Evolutionary conservation across 2,113 vertebrate genomes (phyloP).

Genomic region (Ellobius talpinus): DNA sequence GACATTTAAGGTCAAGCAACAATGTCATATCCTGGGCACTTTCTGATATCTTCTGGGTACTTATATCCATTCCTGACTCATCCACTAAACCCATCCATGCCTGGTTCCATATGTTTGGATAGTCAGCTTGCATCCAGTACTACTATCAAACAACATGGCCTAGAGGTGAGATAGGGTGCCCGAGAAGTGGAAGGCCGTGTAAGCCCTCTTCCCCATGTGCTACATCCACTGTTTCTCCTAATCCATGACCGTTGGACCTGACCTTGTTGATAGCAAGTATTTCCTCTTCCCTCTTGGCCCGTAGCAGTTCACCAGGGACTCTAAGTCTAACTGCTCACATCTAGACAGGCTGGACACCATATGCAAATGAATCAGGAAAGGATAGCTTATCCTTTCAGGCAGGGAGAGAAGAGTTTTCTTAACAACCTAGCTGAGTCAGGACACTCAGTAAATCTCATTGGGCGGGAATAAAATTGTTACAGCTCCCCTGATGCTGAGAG

Average conservation of each 20-base stretch:
- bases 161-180: neutral
- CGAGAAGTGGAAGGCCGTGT: neutral
- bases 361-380: slow-evolving; percentile 75
- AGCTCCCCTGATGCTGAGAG: neutral
- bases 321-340: slow-evolving; percentile 84
- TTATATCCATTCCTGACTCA: neutral
- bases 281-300: slow-evolving; percentile 84
- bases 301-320: slow-evolving; percentile 87
- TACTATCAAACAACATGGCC: neutral
- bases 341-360: slow-evolving; percentile 82
- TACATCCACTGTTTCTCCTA: neutral
- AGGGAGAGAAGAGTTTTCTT: neutral
- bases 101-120: neutral
- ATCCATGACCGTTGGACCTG: neutral
- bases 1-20: neutral
- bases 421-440: neutral
- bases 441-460: neutral
- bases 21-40: neutral
- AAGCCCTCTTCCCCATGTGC: neutral
- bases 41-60: neutral
- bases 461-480: neutral
- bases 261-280: slow-evolving; percentile 77
- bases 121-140: neutral
- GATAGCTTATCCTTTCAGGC: neutral
- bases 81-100: neutral